Percentiles rank a stretch among this genome's conserved stretches.
Conservation (phyloP, 2,888 invertebrate species). For the Drosophila anomalata region DNA sequence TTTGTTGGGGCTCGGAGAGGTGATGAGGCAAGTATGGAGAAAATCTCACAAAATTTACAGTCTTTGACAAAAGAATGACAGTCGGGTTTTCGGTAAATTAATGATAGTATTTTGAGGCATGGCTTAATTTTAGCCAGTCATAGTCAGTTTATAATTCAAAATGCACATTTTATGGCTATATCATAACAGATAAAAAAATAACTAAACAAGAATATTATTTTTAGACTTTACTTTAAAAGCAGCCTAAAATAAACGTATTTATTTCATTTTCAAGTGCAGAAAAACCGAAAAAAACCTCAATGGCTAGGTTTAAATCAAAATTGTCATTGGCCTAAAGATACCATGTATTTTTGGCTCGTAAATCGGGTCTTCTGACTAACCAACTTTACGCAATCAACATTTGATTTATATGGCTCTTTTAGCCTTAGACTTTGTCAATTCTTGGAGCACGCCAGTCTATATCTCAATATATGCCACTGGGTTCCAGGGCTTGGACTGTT, state of each 20-base stretch:
- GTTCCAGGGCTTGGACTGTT: slow-evolving; percentile 35
- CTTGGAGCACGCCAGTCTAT: slow-evolving; percentile 23
- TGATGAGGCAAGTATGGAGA: slow-evolving; percentile 42
- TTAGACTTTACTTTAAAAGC: too few relatives aligned
- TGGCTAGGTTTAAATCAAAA: slow-evolving; percentile 7
- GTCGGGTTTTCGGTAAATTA: background rate
- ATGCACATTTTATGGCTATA: too few relatives aligned
- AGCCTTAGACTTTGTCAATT: slow-evolving; percentile 40
- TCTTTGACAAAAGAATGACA: slow-evolving; percentile 21
- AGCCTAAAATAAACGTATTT: too few relatives aligned
- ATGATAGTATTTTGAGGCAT: background rate
- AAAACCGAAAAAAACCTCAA: background rate
- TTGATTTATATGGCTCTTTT: slow-evolving; percentile 60
- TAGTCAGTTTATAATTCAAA: too few relatives aligned
- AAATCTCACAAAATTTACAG: slow-evolving; percentile 65
- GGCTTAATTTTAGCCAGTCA: too few relatives aligned
- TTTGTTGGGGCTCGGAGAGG: slow-evolving; percentile 43
- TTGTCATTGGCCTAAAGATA: slow-evolving; percentile 5
- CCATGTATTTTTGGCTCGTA: slow-evolving; percentile 45
- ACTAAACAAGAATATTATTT: too few relatives aligned
- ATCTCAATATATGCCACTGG: slow-evolving; percentile 10
- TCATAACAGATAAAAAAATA: too few relatives aligned
- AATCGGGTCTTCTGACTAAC: slow-evolving; percentile 49
- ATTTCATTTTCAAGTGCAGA: background rate
- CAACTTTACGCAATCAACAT: slow-evolving; percentile 50